Conservation (phyloP, 2,888 invertebrate genomes). For the Aporophyla nigra region DNA sequence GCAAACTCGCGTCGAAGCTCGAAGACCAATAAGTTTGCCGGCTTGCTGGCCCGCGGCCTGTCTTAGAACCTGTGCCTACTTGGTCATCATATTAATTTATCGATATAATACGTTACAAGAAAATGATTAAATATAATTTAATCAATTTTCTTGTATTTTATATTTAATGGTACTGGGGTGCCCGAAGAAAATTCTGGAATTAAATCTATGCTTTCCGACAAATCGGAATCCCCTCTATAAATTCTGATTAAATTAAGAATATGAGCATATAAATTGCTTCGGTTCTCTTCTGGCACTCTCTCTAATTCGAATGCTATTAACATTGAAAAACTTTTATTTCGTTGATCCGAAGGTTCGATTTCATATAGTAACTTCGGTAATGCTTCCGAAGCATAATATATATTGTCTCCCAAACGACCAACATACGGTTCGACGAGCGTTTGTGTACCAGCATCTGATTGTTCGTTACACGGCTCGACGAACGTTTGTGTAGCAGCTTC, state of each 20-base stretch:
- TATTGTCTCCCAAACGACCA: conserved; percentile 30
- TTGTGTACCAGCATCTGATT: conserved; percentile 24
- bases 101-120: conserved; percentile 12
- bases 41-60: conserved; percentile 21
- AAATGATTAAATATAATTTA: conserved; percentile 30
- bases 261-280: conserved; percentile 23
- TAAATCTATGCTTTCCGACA: conserved; percentile 24
- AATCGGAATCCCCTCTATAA: conserved; percentile 5
- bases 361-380: conserved; percentile 29
- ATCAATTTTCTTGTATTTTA: conserved; percentile 37
- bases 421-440: conserved; percentile 34
- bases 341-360: conserved; percentile 26
- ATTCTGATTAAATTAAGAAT: conserved; percentile 20
- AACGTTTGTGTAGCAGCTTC: conserved; percentile 26
- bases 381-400: conserved; percentile 30
- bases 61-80: conserved; percentile 23
- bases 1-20: conserved; percentile 19
- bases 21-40: conserved; percentile 17
- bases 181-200: conserved; percentile 29
- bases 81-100: conserved; percentile 26
- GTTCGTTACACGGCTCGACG: conserved; percentile 9
- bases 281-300: conserved; percentile 30
- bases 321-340: conserved; percentile 28
- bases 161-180: conserved; percentile 34
- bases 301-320: conserved; percentile 34